Evolutionary conservation across 2,113 vertebrate species (phyloP).

Genomic region (Peromyscus maniculatus): DNA sequence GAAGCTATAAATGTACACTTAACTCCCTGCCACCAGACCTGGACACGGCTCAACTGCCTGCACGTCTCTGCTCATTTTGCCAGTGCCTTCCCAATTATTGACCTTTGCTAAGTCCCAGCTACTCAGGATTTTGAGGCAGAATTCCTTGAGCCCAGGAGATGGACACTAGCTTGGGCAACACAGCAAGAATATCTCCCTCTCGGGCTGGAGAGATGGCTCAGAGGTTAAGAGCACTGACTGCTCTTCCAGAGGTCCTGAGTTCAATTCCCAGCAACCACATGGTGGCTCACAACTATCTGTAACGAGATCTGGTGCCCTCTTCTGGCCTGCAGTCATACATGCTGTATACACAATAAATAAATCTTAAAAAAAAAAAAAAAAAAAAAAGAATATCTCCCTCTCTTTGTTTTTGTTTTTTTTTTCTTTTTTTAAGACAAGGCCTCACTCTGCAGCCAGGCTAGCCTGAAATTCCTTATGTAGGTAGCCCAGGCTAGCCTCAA

Average conservation of each 20-base stretch:
- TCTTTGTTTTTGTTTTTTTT: not conserved
- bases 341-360: no score
- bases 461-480: not conserved
- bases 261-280: no score
- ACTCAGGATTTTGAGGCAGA: not conserved
- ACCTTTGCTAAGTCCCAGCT: not conserved
- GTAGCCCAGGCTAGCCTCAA: not conserved
- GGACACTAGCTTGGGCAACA: not conserved
- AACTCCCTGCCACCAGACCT: not conserved
- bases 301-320: no score
- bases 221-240: no score
- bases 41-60: not conserved
- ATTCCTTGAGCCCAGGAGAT: not conserved
- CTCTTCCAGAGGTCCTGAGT: no score
- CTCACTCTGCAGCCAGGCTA: not conserved
- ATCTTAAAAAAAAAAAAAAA: no score
- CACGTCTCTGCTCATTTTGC: not conserved
- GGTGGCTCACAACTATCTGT: no score
- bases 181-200: not conserved
- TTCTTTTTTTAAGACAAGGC: not conserved
- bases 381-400: not conserved
- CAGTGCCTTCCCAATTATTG: not conserved
- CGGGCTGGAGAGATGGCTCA: no score
- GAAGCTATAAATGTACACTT: not conserved
- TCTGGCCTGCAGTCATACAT: no score